phyloP scores from a whole-genome alignment of 2,888 invertebrate species.

The Hemithea aestivaria region DNA sequence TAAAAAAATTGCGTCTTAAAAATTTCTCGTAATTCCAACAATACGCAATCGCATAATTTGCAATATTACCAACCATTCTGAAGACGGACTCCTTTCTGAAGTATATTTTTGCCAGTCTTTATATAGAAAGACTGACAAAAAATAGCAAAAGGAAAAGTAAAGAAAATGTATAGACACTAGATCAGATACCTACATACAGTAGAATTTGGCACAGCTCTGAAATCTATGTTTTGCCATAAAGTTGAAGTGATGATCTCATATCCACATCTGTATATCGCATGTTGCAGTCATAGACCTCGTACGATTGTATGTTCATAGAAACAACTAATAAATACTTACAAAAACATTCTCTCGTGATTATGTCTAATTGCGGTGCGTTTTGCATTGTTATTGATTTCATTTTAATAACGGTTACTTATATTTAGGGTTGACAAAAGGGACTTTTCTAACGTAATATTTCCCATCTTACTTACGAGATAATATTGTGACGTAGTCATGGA shows the following conservation, averaged over 20 bases:
- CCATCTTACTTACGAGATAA: too few species aligned
- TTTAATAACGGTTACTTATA: slow-evolving; percentile 10
- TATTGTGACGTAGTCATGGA: too few species aligned
- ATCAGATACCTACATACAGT: too few species aligned
- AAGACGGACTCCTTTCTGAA: too few species aligned
- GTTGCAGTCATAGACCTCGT: slow-evolving; percentile 7
- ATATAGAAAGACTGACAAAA: too few species aligned
- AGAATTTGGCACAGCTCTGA: neutral
- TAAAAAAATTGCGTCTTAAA: too few species aligned
- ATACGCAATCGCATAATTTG: too few species aligned
- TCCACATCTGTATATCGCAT: slow-evolving; percentile 23
- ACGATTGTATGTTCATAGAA: slow-evolving; percentile 7
- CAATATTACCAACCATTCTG: too few species aligned
- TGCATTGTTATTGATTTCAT: slow-evolving; percentile 22
- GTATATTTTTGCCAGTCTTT: too few species aligned
- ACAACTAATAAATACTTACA: slow-evolving; percentile 5
- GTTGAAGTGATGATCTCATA: slow-evolving; percentile 11
- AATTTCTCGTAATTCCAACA: too few species aligned
- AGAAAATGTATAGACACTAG: too few species aligned
- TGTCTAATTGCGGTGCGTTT: slow-evolving; percentile 15
- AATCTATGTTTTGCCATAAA: neutral
- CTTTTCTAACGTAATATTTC: neutral
- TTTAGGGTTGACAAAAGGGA: slow-evolving; percentile 3
- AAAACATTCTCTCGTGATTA: slow-evolving; percentile 11
- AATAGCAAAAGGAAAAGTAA: too few species aligned